phyloP scores from a whole-genome alignment of 2,113 vertebrate species.

The Albula goreensis region DNA sequence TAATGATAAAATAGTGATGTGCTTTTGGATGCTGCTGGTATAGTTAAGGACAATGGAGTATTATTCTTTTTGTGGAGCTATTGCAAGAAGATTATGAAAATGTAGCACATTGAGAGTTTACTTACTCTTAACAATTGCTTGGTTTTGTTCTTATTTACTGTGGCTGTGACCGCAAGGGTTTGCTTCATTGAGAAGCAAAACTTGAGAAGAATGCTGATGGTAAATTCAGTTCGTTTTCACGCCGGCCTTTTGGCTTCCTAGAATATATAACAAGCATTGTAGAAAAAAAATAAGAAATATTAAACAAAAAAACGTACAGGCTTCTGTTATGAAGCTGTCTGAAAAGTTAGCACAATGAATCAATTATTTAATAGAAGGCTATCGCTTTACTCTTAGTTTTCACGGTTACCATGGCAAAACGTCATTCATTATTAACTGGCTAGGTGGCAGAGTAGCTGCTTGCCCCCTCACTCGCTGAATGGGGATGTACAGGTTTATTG shows the following conservation, averaged over 20 bases:
- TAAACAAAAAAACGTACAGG: background rate
- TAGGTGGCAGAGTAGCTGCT: slow-evolving; percentile 55
- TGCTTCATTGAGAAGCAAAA: background rate
- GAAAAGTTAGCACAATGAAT: slow-evolving; percentile 31
- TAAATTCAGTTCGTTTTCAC: background rate
- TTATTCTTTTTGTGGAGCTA: too few species aligned
- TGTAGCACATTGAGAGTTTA: background rate
- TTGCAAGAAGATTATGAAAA: too few species aligned
- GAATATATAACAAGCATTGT: background rate
- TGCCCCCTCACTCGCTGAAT: slow-evolving; percentile 61
- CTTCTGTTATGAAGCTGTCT: background rate
- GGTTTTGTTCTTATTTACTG: background rate
- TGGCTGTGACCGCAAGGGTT: background rate
- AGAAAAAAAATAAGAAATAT: background rate
- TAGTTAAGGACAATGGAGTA: too few species aligned
- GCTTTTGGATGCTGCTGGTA: too few species aligned
- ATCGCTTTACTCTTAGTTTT: slow-evolving; percentile 83
- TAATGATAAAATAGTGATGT: too few species aligned
- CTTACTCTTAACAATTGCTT: background rate
- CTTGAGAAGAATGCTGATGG: background rate
- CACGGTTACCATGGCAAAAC: slow-evolving; percentile 85
- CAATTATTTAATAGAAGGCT: slow-evolving; percentile 77
- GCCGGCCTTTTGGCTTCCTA: background rate
- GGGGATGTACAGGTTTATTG: slow-evolving; percentile 40
- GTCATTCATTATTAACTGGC: slow-evolving; percentile 81